These are phyloP conservation scores for Circus cinereus DNA, from an alignment of 2,797 vertebrate genomes.

Conservation along the genomic window DNA sequence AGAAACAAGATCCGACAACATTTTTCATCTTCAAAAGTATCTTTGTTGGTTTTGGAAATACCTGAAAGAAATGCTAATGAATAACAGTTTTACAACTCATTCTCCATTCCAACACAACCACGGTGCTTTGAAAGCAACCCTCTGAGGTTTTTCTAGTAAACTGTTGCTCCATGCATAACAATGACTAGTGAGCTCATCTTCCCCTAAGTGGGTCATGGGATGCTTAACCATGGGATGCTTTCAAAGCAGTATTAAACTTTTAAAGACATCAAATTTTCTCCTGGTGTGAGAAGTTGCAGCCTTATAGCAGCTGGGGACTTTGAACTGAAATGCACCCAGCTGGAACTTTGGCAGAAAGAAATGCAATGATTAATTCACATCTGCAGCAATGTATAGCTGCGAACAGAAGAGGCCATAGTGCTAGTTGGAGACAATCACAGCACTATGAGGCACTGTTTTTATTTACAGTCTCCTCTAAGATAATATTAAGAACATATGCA, in stretches of 20 bases:
- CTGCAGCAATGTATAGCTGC: not conserved
- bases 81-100: not conserved
- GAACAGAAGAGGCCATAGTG: not conserved
- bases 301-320: conserved; percentile 27
- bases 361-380: not conserved
- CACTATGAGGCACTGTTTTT: not conserved
- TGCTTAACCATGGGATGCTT: not conserved
- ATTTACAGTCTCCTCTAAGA: conserved; percentile 13
- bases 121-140: conserved; percentile 36
- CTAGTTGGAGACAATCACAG: not conserved
- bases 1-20: not conserved
- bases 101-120: not conserved
- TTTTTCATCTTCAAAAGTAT: conserved; percentile 13
- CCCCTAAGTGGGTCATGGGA: not conserved
- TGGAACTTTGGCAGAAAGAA: not conserved
- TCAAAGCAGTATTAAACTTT: conserved; percentile 40
- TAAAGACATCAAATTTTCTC: not conserved
- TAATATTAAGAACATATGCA: not conserved
- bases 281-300: not conserved
- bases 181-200: conserved; percentile 7
- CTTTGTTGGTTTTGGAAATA: conserved; percentile 3
- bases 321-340: conserved; percentile 13
- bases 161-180: not conserved
- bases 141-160: not conserved
- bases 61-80: conserved; percentile 19